phyloP scores from a whole-genome alignment of 2,888 invertebrate genomes.

The Mesodorylaimus sp. region DNA sequence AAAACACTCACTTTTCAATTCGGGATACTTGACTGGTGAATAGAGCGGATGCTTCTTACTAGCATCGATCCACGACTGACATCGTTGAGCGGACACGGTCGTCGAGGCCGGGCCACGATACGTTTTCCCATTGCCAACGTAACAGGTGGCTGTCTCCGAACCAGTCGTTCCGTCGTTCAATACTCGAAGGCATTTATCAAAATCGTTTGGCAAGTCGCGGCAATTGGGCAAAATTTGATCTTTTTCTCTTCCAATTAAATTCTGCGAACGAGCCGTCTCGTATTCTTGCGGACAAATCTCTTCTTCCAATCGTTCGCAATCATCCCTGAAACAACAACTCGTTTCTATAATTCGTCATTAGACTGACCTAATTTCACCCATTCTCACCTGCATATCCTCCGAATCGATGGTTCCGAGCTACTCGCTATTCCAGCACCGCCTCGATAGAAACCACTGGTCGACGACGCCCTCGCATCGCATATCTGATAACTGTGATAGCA shows the following conservation, averaged over 20 bases:
- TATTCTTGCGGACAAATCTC: conserved; percentile 20
- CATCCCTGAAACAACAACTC: conserved; percentile 1
- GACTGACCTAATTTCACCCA: neutral
- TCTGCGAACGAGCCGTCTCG: conserved; percentile 23
- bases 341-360: neutral
- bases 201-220: conserved; percentile 42
- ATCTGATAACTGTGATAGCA: conserved; percentile 28
- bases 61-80: conserved; percentile 55
- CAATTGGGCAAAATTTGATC: conserved; percentile 52
- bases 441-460: no score
- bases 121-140: conserved; percentile 49
- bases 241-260: conserved; percentile 59
- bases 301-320: conserved; percentile 14
- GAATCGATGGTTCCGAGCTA: no score
- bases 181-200: neutral
- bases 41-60: neutral
- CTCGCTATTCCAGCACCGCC: no score
- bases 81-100: conserved; percentile 47
- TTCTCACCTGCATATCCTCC: conserved; percentile 3
- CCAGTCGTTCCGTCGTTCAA: no score
- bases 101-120: conserved; percentile 50
- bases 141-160: no score
- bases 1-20: conserved; percentile 1
- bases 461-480: conserved; percentile 14
- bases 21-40: neutral